Conservation (phyloP, 1,140 invertebrate genomes). For the Bombus ignitus region DNA sequence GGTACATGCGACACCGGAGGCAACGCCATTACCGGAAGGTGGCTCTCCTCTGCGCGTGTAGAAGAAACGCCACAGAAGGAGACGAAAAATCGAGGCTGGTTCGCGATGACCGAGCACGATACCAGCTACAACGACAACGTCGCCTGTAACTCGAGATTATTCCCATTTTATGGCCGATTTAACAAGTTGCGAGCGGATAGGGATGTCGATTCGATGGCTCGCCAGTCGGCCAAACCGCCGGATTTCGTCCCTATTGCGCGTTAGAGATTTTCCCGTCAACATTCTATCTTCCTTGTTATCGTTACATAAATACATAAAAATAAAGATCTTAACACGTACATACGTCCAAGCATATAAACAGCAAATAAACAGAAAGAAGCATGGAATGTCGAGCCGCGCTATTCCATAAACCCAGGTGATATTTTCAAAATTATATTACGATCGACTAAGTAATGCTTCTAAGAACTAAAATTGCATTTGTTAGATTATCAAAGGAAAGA, state of each 20-base stretch:
- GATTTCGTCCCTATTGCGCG: background rate
- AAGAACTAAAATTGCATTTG: no score
- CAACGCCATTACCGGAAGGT: slow-evolving; percentile 57
- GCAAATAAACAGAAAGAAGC: no score
- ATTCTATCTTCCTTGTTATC: no score
- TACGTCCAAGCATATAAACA: no score
- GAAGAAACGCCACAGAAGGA: slow-evolving; percentile 45
- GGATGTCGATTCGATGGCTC: slow-evolving; percentile 8
- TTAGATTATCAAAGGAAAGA: background rate
- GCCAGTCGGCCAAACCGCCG: slow-evolving; percentile 26
- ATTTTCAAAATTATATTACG: no score
- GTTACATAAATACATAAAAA: no score
- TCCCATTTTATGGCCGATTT: slow-evolving; percentile 76
- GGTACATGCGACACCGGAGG: slow-evolving; percentile 49
- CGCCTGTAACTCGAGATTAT: slow-evolving; percentile 76
- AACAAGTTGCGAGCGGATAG: slow-evolving; percentile 68
- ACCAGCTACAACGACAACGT: slow-evolving; percentile 40
- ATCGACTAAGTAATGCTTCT: no score
- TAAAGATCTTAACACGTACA: no score
- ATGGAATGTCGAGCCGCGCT: no score
- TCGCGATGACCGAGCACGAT: slow-evolving; percentile 55
- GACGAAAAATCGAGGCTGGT: background rate
- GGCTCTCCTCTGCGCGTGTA: slow-evolving; percentile 2
- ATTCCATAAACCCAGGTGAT: no score
- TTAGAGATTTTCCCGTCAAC: no score